Base-by-base conservation (phyloP, 2,113 vertebrate species). In the Pseudorectes ferrugineus region DNA sequence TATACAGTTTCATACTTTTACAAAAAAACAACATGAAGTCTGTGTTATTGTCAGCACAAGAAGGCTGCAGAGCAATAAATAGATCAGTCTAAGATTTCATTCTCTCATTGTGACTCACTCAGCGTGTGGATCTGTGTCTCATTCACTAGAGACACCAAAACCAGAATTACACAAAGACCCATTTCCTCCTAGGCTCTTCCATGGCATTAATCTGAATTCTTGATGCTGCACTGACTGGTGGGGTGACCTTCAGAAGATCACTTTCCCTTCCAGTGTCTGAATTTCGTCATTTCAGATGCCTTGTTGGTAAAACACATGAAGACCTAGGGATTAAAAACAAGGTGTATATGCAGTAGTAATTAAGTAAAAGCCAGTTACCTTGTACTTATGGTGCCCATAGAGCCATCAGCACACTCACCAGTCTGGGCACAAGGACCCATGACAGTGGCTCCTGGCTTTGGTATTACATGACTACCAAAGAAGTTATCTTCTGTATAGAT, bases 111-210 rank as follows among this genome's bases (percentile, higher is more conserved):
- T 87, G 86, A 97, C 86, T 95, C 91, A 92, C 83, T 89, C 79
- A 77, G 68, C 57, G 52, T 75, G 77, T 65, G 72, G 86, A 75
- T 97, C 83, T 93, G 38, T 59, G 91, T 49, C 93, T 87, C 89
- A 91, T 85, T 91, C 89, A 89, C 72, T 48, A 61, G 16, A 89
- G 80, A 73, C 73, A 95, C 54, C 73, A 87, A 91, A 95, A 74
- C 61, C 68, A 81, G 57, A 72, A 78, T 49, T 75, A 91, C 36
- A 84, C 66, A 87, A 80, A 84, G 68, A 61, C 26, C 66, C 54
- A 42, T 85, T 89, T 96, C 91, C 89, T 95, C 62, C 46, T 49
- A 8, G 80, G 62, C 52, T 87, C 70, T 82, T 89, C 89, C 58
- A 61, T 26, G 40, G 63, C 58, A 36, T 18, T 18, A 11, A 28